Evolutionary conservation across 2,888 invertebrate genomes (phyloP).

Genomic region (Eupithecia exiguata): DNA sequence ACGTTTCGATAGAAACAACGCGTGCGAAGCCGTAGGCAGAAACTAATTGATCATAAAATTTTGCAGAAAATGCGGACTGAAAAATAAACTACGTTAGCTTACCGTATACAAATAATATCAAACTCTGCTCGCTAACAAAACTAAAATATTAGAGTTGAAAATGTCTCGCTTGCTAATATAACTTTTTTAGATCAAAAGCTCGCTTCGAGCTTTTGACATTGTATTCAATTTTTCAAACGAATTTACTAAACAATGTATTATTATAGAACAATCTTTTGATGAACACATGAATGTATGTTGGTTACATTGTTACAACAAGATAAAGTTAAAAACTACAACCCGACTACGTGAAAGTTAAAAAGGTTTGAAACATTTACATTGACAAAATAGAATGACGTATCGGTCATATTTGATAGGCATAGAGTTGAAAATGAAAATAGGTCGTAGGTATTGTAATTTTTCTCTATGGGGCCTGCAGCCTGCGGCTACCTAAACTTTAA

Average conservation of each 20-base stretch:
- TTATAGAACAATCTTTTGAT: slow-evolving; percentile 5
- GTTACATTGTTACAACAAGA: background rate
- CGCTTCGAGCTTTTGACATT: slow-evolving; percentile 21
- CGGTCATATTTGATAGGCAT: no score
- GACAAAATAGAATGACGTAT: no score
- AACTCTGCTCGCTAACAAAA: background rate
- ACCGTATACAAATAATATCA: background rate
- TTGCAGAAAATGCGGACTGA: background rate
- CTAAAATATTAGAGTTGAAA: background rate
- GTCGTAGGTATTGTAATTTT: no score
- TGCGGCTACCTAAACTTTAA: no score
- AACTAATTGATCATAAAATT: background rate
- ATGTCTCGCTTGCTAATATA: background rate
- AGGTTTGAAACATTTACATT: no score
- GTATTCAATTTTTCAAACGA: slow-evolving; percentile 36
- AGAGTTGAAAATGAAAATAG: no score
- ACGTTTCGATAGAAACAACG: no score
- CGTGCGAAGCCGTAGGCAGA: no score
- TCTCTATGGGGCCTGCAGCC: no score
- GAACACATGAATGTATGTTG: background rate
- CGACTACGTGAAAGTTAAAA: no score
- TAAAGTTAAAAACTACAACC: no score
- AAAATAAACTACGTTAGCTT: background rate
- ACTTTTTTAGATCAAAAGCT: background rate
- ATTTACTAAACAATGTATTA: slow-evolving; percentile 30